These are phyloP conservation scores for Lithophane leautieri DNA, from an alignment of 2,888 invertebrate genomes.

Conservation along the genomic window DNA sequence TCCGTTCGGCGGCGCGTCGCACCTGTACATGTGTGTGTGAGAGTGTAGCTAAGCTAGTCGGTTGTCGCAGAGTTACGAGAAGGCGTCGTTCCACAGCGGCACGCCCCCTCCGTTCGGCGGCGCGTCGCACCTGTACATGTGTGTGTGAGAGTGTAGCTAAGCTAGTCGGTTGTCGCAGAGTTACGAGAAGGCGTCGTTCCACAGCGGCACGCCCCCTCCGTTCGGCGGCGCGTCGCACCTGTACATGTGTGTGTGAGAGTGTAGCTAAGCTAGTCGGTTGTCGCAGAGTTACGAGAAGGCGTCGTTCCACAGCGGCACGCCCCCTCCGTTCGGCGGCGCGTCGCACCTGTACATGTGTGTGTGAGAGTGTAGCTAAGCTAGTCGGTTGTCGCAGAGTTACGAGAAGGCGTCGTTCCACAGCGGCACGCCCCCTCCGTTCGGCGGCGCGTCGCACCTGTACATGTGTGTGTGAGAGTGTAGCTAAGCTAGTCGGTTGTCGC, in stretches of 20 bases:
- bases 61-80: slow-evolving; percentile 8
- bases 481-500: slow-evolving; percentile 58
- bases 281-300: slow-evolving; percentile 8
- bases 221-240: neutral
- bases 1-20: neutral
- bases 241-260: slow-evolving; percentile 14
- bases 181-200: slow-evolving; percentile 7
- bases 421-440: slow-evolving; percentile 1
- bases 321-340: neutral
- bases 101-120: neutral
- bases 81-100: slow-evolving; percentile 4
- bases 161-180: slow-evolving; percentile 7
- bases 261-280: slow-evolving; percentile 9
- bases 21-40: slow-evolving; percentile 4
- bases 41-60: slow-evolving; percentile 9
- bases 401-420: slow-evolving; percentile 6
- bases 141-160: slow-evolving; percentile 6
- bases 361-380: slow-evolving; percentile 8
- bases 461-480: slow-evolving; percentile 21
- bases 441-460: slow-evolving; percentile 3
- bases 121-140: slow-evolving; percentile 1
- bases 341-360: slow-evolving; percentile 8
- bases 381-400: slow-evolving; percentile 9
- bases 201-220: neutral
- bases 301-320: slow-evolving; percentile 5